Conservation (phyloP, 2,888 invertebrate genomes). For the Mystacides longicornis region DNA sequence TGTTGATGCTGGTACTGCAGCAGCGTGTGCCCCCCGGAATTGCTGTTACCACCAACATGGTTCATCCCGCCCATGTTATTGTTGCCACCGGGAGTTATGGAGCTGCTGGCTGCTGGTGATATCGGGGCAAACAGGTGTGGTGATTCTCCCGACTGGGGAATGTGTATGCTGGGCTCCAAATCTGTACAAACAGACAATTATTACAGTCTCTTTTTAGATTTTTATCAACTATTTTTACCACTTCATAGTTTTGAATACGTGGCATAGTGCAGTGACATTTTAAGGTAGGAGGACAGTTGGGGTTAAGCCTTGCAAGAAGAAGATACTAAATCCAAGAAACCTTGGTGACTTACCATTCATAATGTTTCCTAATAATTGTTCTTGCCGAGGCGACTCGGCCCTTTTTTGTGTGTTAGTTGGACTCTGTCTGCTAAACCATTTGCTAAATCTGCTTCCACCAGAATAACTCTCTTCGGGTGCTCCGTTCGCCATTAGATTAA, state of each 20-base stretch:
- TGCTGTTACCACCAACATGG: constrained; percentile 34
- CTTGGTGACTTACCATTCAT: constrained; percentile 50
- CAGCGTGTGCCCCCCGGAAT: constrained; percentile 31
- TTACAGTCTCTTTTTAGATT: too few relatives aligned
- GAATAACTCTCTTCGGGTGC: constrained; percentile 43
- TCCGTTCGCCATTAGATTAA: constrained; percentile 43
- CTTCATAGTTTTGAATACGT: too few relatives aligned
- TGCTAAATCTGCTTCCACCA: constrained; percentile 67
- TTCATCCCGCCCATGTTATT: constrained; percentile 33
- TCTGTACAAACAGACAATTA: too few relatives aligned
- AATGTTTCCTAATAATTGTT: constrained; percentile 51
- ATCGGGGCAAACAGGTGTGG: constrained; percentile 65
- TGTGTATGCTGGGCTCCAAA: constrained; percentile 39
- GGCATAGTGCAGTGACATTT: too few relatives aligned
- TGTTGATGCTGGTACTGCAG: constrained; percentile 3
- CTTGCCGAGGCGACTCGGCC: constrained; percentile 20
- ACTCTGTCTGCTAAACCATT: constrained; percentile 71
- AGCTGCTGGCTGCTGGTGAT: constrained; percentile 52
- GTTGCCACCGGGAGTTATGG: constrained; percentile 48
- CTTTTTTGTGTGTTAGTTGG: constrained; percentile 2
- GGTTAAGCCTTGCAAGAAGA: too few relatives aligned
- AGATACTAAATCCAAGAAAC: too few relatives aligned
- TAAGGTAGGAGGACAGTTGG: too few relatives aligned
- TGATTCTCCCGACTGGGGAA: constrained; percentile 42
- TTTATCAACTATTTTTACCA: too few relatives aligned